These are phyloP conservation scores for Anolis carolinensis DNA, from an alignment of 2,113 vertebrate species.

Conservation along the genomic window DNA sequence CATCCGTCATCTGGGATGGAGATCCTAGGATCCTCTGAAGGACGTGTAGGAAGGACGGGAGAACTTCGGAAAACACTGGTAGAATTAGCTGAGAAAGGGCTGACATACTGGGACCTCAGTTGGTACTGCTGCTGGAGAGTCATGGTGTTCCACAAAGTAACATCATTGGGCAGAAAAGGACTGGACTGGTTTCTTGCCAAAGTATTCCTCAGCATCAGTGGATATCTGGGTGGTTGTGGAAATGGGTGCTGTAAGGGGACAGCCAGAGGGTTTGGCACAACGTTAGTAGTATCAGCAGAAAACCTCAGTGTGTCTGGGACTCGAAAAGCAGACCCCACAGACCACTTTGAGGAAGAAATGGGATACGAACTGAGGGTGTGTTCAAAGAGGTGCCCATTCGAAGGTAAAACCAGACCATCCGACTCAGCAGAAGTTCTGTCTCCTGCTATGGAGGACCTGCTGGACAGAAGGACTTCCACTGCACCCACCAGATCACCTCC, in stretches of 20 bases:
- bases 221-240: slow-evolving; percentile 92
- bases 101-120: slow-evolving; percentile 92
- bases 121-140: slow-evolving; percentile 98
- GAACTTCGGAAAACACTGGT: slow-evolving; percentile 86
- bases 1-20: slow-evolving; percentile 87
- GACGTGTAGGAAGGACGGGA: slow-evolving; percentile 80
- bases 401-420: slow-evolving; percentile 84
- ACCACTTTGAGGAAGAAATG: slow-evolving; percentile 93
- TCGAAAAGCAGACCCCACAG: slow-evolving; percentile 94
- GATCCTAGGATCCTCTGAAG: slow-evolving; percentile 86
- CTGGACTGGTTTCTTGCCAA: slow-evolving; percentile 87
- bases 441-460: slow-evolving; percentile 75
- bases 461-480: slow-evolving; percentile 94
- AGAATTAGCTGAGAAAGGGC: slow-evolving; percentile 85
- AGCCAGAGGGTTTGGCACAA: slow-evolving; percentile 82
- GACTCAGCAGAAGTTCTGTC: slow-evolving; percentile 79
- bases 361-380: slow-evolving; percentile 90
- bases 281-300: slow-evolving; percentile 82
- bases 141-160: slow-evolving; percentile 98
- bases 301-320: slow-evolving; percentile 93
- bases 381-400: slow-evolving; percentile 90
- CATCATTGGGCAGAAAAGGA: slow-evolving; percentile 90
- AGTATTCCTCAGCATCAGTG: slow-evolving; percentile 92
- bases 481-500: slow-evolving; percentile 95
- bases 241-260: slow-evolving; percentile 91